phyloP scores from a whole-genome alignment of 2,888 invertebrate genomes.

The Drosophila affinis region DNA sequence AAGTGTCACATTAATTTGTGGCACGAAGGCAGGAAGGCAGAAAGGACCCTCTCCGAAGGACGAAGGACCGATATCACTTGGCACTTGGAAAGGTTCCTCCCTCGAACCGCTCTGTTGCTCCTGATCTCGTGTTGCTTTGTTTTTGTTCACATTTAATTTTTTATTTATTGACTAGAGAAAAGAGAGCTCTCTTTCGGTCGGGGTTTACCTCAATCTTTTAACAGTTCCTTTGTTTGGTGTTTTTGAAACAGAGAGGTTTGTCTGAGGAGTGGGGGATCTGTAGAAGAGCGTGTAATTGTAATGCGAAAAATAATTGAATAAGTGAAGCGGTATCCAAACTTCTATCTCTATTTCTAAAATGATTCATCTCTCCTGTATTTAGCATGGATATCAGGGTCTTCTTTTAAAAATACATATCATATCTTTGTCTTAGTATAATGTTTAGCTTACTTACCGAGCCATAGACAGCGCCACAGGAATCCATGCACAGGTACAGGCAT shows the following conservation, averaged over 20 bases:
- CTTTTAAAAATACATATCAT: background rate
- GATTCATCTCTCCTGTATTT: background rate
- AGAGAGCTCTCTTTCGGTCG: conserved; percentile 26
- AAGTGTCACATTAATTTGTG: conserved; percentile 66
- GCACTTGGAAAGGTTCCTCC: conserved; percentile 49
- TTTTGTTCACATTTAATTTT: conserved; percentile 70
- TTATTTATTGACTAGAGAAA: conserved; percentile 61
- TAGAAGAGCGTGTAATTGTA: conserved; percentile 17
- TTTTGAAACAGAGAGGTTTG: conserved; percentile 13
- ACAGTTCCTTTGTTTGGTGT: conserved; percentile 60
- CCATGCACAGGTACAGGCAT: conserved; percentile 95
- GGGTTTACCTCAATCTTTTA: conserved; percentile 59
- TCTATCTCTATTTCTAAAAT: too few species aligned
- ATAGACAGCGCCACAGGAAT: conserved; percentile 93
- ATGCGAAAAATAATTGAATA: conserved; percentile 20
- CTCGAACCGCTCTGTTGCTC: conserved; percentile 3
- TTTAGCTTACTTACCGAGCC: conserved; percentile 90
- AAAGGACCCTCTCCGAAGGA: conserved; percentile 41
- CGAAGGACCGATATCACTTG: conserved; percentile 62
- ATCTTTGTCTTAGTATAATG: background rate
- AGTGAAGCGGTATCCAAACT: background rate
- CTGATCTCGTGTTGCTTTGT: conserved; percentile 56
- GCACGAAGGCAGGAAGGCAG: conserved; percentile 5
- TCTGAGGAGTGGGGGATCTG: conserved; percentile 27
- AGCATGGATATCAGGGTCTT: too few species aligned